Conservation (phyloP, 2,113 vertebrate species). For the Pionites leucogaster region DNA sequence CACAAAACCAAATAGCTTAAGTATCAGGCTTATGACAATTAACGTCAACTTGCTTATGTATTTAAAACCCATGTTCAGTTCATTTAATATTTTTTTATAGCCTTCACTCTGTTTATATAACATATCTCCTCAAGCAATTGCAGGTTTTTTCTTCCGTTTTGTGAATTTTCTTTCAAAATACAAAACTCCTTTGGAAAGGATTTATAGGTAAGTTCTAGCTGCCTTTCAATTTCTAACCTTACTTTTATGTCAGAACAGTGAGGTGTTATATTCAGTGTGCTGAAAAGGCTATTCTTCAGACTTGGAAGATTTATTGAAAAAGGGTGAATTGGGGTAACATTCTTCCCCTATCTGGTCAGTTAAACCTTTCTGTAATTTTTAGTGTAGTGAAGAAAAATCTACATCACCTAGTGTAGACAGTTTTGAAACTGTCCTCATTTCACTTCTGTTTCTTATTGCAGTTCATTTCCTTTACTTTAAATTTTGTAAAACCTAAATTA, state of each 20-base stretch:
- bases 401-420: not conserved
- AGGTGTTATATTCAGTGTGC: not conserved
- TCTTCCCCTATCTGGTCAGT: not conserved
- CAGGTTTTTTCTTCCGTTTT: not conserved
- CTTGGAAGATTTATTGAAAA: not conserved
- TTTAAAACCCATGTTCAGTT: not conserved
- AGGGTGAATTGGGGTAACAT: not conserved
- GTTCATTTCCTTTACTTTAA: not conserved
- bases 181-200: not conserved
- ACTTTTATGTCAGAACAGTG: not conserved
- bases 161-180: constrained; percentile 5
- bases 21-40: not conserved
- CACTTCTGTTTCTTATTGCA: not conserved
- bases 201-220: not conserved
- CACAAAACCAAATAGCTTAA: not conserved
- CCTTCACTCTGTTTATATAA: not conserved
- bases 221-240: not conserved
- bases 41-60: not conserved
- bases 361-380: not conserved
- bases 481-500: not conserved
- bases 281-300: not conserved
- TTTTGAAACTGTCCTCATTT: not conserved
- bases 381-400: not conserved
- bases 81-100: not conserved
- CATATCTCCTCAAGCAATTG: not conserved